Evolutionary conservation across 2,113 vertebrate species (phyloP).

Genomic region (Ellobius talpinus): DNA sequence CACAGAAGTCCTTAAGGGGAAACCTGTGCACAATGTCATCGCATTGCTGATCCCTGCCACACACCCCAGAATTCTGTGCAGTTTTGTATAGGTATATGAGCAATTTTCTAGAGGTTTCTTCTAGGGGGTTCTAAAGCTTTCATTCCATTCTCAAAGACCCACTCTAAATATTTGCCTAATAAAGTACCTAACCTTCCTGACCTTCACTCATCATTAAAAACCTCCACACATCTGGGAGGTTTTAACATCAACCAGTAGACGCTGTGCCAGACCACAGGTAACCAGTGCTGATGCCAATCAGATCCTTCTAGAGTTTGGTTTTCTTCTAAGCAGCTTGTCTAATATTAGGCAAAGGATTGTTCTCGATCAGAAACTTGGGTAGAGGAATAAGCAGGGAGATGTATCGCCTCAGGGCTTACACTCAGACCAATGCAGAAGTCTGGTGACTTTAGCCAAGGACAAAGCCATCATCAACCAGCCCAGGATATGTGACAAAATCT

Average conservation of each 20-base stretch:
- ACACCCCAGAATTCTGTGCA: background rate
- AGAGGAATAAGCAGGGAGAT: background rate
- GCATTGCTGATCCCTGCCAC: background rate
- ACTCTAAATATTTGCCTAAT: background rate
- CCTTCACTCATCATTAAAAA: background rate
- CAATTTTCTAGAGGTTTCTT: background rate
- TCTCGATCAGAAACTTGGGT: no score
- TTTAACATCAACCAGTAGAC: background rate
- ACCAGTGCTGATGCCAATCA: background rate
- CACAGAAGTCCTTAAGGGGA: background rate
- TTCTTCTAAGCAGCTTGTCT: background rate
- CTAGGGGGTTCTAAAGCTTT: background rate
- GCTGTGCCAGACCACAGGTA: no score
- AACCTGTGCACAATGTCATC: accelerated
- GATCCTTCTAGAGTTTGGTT: background rate
- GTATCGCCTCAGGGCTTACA: accelerated
- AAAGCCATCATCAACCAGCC: accelerated
- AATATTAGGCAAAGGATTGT: background rate
- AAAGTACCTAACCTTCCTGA: no score
- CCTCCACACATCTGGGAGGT: background rate
- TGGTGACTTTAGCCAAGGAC: background rate
- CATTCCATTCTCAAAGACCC: background rate
- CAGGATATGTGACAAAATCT: background rate
- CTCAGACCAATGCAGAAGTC: accelerated
- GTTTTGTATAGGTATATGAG: accelerated